These are phyloP conservation scores for Eucidaris tribuloides DNA, from an alignment of 35 echinoderm and acorn worm species.

Conservation along the genomic window DNA sequence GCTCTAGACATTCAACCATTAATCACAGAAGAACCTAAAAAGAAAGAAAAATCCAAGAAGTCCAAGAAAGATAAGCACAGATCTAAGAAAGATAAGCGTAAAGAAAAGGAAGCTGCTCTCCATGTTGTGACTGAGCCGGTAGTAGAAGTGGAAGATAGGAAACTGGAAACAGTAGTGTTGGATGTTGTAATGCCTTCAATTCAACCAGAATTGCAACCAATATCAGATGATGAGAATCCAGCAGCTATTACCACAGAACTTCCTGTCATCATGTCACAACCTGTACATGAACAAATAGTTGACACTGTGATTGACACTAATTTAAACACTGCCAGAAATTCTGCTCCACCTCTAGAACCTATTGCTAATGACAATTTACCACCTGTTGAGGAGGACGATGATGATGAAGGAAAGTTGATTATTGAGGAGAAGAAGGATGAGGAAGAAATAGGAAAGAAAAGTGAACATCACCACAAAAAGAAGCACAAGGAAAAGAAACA, in stretches of 20 bases:
- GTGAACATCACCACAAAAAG: conserved; percentile 30
- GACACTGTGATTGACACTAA: too few species aligned
- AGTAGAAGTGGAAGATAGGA: neutral
- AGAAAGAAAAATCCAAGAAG: conserved; percentile 53
- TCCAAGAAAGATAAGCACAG: conserved; percentile 25
- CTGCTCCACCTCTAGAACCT: neutral
- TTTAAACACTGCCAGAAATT: too few species aligned
- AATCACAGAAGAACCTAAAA: conserved; percentile 17
- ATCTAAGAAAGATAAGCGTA: conserved; percentile 12
- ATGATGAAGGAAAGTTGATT: conserved; percentile 9
- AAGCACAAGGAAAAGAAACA: conserved; percentile 70
- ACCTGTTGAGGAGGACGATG: neutral
- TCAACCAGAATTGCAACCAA: neutral
- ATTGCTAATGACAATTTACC: neutral
- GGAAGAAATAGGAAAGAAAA: conserved; percentile 8
- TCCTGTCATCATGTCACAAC: too few species aligned
- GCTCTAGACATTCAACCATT: neutral
- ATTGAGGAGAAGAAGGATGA: conserved; percentile 29
- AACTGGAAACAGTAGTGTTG: conserved; percentile 5
- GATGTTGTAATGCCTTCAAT: neutral
- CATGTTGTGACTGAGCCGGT: neutral
- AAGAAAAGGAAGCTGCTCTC: neutral
- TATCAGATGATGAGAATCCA: conserved; percentile 24
- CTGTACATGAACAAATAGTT: too few species aligned
- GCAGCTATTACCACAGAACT: neutral